Conservation (phyloP, 1,140 invertebrate genomes). For the Drosophila ogumai region DNA sequence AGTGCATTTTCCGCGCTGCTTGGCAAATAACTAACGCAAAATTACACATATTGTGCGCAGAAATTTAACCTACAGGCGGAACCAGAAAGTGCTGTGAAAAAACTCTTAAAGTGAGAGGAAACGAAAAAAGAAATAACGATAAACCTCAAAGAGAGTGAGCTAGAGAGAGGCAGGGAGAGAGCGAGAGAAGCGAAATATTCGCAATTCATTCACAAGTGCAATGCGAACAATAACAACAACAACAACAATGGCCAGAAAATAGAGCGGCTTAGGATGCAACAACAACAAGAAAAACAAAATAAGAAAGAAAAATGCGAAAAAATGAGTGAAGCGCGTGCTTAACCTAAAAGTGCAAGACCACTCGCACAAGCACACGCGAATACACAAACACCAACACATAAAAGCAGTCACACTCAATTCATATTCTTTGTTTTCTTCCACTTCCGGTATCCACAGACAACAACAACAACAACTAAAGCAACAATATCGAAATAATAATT, state of each 20-base stretch:
- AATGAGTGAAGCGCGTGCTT: constrained; percentile 79
- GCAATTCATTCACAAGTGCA: constrained; percentile 79
- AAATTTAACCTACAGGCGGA: constrained; percentile 1
- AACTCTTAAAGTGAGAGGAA: constrained; percentile 7
- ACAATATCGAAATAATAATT: constrained; percentile 51
- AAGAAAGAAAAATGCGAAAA: constrained; percentile 18
- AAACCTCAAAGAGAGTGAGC: constrained; percentile 7
- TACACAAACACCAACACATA: constrained; percentile 13
- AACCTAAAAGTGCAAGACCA: constrained; percentile 75
- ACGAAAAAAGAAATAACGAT: constrained; percentile 1
- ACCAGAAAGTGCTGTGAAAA: constrained; percentile 20
- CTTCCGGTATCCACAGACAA: constrained; percentile 67
- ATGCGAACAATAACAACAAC: constrained; percentile 34
- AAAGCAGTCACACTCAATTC: constrained; percentile 60
- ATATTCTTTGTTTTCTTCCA: constrained; percentile 65
- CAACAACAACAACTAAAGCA: constrained; percentile 36
- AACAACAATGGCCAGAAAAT: constrained; percentile 32
- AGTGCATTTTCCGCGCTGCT: constrained; percentile 33
- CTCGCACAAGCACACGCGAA: constrained; percentile 37
- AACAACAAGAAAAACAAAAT: constrained; percentile 36
- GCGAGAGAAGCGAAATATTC: constrained; percentile 39
- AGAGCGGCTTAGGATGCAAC: constrained; percentile 56
- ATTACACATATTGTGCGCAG: constrained; percentile 41
- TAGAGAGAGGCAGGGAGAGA: constrained; percentile 8
- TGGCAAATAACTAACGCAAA: constrained; percentile 34